These are phyloP conservation scores for Orientallactaga bullata DNA, from an alignment of 2,113 vertebrate species.

Conservation along the genomic window DNA sequence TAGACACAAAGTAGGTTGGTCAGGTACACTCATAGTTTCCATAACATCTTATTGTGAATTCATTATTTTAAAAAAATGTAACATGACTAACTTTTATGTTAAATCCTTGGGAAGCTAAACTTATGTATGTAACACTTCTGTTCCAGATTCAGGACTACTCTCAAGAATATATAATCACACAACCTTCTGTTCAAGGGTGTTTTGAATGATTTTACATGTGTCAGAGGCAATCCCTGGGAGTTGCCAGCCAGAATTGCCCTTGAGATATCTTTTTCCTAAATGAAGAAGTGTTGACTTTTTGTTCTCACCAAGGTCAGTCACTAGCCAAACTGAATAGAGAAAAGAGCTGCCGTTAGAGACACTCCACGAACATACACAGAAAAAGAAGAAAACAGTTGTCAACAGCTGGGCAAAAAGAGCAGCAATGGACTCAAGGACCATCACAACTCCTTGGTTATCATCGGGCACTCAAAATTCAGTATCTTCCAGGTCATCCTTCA, in stretches of 20 bases:
- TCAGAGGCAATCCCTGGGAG: constrained; percentile 38
- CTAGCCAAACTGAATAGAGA: constrained; percentile 48
- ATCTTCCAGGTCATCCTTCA: constrained; percentile 32
- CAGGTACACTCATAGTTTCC: constrained; percentile 34
- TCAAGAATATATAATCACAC: constrained; percentile 39
- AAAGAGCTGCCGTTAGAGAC: constrained; percentile 24
- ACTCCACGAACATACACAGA: background rate
- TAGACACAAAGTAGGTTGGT: constrained; percentile 39
- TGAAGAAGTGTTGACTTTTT: constrained; percentile 49
- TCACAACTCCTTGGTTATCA: background rate
- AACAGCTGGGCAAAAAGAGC: constrained; percentile 1
- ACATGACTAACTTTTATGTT: constrained; percentile 38
- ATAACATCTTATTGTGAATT: constrained; percentile 39
- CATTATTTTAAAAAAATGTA: constrained; percentile 18
- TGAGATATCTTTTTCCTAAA: background rate
- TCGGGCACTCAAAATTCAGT: constrained; percentile 15
- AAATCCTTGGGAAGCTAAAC: constrained; percentile 42
- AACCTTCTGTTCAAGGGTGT: background rate
- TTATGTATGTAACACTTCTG: constrained; percentile 16
- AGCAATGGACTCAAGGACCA: constrained; percentile 3
- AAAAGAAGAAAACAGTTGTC: constrained; percentile 7
- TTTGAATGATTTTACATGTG: constrained; percentile 35
- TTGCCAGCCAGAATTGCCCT: background rate
- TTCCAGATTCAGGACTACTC: constrained; percentile 57
- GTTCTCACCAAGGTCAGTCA: constrained; percentile 55